These are phyloP conservation scores for Chrysodeixis includens DNA, from an alignment of 2,888 invertebrate genomes.

Conservation along the genomic window DNA sequence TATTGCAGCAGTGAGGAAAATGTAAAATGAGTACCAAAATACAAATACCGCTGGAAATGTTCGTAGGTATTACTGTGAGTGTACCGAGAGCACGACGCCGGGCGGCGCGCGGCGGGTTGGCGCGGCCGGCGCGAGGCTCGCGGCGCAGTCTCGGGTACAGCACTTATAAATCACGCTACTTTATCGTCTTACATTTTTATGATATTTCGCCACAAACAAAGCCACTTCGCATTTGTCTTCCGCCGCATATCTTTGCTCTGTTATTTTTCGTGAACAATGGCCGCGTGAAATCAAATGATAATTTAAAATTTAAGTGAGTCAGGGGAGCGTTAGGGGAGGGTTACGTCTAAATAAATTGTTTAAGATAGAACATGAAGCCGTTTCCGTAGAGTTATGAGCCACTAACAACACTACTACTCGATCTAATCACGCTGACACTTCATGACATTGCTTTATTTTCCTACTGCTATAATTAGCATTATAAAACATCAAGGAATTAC, in stretches of 20 bases:
- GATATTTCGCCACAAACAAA: conserved; percentile 80
- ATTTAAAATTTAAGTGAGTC: conserved; percentile 76
- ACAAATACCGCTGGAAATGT: too few species aligned
- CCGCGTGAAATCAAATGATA: conserved; percentile 77
- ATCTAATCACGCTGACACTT: conserved; percentile 17
- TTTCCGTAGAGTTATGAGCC: conserved; percentile 64
- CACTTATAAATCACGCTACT: conserved; percentile 74
- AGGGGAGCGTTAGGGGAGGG: conserved; percentile 15
- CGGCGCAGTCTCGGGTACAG: conserved; percentile 18
- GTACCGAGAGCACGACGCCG: not conserved
- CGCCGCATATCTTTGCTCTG: conserved; percentile 69
- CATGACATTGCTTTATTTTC: conserved; percentile 8
- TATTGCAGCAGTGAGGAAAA: too few species aligned
- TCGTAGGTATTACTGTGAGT: too few species aligned
- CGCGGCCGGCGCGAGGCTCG: conserved; percentile 13
- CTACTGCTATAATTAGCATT: too few species aligned
- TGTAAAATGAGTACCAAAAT: too few species aligned
- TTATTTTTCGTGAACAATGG: conserved; percentile 77
- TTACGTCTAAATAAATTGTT: conserved; percentile 69
- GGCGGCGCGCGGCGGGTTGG: conserved; percentile 14
- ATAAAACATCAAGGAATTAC: too few species aligned
- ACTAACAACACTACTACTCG: conserved; percentile 31
- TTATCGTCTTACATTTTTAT: conserved; percentile 81
- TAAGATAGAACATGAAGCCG: conserved; percentile 68
- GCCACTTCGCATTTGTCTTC: conserved; percentile 79